Conservation (phyloP, 2,888 invertebrate species). For the Masnerella sp. region DNA sequence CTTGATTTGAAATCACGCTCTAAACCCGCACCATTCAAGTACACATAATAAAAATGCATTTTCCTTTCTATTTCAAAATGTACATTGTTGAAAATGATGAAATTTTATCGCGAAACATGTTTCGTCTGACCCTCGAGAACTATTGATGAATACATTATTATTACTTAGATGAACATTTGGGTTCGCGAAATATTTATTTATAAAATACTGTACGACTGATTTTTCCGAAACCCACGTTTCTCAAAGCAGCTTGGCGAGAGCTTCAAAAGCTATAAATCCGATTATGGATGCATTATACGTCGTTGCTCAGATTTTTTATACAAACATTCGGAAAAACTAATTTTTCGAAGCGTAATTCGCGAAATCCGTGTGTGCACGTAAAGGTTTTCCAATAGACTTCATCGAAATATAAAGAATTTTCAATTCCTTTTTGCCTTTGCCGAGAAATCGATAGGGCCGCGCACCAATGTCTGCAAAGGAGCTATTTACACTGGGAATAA, state of each 20-base stretch:
- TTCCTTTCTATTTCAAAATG: too few species aligned
- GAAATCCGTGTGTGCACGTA: background rate
- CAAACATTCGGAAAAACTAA: background rate
- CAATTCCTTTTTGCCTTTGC: conserved; percentile 32
- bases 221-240: conserved; percentile 7
- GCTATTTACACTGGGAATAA: conserved; percentile 41
- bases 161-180: background rate
- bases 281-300: conserved; percentile 14
- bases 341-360: background rate
- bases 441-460: conserved; percentile 38
- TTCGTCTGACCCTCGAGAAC: background rate
- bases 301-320: background rate
- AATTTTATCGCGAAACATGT: too few species aligned
- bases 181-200: conserved; percentile 7
- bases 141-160: background rate
- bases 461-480: conserved; percentile 32
- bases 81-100: background rate
- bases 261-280: conserved; percentile 21
- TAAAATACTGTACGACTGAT: background rate
- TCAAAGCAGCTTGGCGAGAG: background rate
- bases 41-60: background rate
- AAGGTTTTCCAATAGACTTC: conserved; percentile 8
- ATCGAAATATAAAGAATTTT: conserved; percentile 38
- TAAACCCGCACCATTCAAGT: conserved; percentile 16
- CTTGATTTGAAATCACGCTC: conserved; percentile 20